Evolutionary conservation across 2,113 vertebrate genomes (phyloP), one percentile per base, ranked within the genome.

Genomic region (Anolis sagrei): DNA sequence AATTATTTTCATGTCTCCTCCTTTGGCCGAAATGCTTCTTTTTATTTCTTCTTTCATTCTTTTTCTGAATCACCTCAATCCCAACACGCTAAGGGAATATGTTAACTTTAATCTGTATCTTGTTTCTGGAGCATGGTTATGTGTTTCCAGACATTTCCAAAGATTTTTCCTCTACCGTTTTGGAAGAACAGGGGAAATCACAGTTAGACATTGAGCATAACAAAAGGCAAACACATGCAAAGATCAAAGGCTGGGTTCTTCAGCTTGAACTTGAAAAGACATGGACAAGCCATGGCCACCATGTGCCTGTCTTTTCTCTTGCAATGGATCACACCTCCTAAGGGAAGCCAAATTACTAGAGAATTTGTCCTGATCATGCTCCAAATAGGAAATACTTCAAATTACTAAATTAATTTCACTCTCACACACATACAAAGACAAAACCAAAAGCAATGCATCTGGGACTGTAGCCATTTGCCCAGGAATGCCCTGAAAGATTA

Each of bases 1-100:
- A 88, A 79, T 83, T 79, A 83, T 88, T 83, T 83, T 79, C 66
- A 44, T 73, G 34, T 27, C 44, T 88, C 32, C 79, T 69, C 44
- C n/a, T 64, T 79, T 73, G 76, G 66, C n/a, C 75, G 44, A 83
- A 72, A 83, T 79, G 19, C 62, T 54, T 51, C 18, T 29, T 70
- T 64, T 66, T 44, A 36, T 49, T 78, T 79, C 34, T 48, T 44
- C 69, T 36, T 73, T 32, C n/a, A 49, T 64, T 69, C 19, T 68
- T 75, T 39, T 29, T 75, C 27, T 75, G 69, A 25, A 32, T 74
- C 49, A 79, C 68, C 48, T 54, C 27, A 79, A 44, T 16, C 68
- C 66, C 58, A 80, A 48, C 66, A 21, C 21, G 39, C 77, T 54
- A 79, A 73, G 64, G 48, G 29, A 39, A 75, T 18, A 81, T 73